phyloP scores from a whole-genome alignment of 2,113 vertebrate genomes.

The Recurvirostra avosetta region DNA sequence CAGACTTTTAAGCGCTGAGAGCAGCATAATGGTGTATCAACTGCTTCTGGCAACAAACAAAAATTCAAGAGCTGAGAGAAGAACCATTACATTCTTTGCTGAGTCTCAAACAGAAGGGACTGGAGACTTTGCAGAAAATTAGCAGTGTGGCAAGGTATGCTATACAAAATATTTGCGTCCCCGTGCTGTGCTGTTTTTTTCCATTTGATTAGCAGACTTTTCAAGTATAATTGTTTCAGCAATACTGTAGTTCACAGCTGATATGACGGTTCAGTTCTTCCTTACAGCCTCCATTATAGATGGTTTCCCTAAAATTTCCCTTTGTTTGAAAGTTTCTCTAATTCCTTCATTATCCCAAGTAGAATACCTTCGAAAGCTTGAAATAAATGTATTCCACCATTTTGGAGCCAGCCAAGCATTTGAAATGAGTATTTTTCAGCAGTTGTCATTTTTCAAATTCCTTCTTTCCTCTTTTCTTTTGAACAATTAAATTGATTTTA shows the following conservation, averaged over 20 bases:
- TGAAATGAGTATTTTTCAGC: neutral
- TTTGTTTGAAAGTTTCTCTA: neutral
- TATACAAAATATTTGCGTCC: neutral
- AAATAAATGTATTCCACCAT: neutral
- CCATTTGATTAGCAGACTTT: neutral
- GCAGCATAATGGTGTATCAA: neutral
- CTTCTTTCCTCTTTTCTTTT: neutral
- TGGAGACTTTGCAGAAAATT: neutral
- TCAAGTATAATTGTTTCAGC: neutral
- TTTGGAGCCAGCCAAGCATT: neutral
- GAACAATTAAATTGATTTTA: neutral
- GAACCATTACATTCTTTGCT: neutral
- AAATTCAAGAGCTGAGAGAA: neutral
- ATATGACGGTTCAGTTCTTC: neutral
- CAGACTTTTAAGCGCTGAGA: neutral
- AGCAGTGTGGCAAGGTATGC: neutral
- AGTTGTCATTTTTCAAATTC: neutral
- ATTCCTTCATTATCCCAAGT: neutral
- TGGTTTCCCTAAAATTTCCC: neutral
- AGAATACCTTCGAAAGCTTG: neutral
- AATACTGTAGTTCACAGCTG: neutral
- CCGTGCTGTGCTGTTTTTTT: neutral
- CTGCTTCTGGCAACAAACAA: neutral
- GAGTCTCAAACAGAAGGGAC: neutral
- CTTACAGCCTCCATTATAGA: neutral